Evolutionary conservation across 2,797 vertebrate species (phyloP), one percentile per base, ranked within the genome.

Genomic region (Rhinogobio ventralis): DNA sequence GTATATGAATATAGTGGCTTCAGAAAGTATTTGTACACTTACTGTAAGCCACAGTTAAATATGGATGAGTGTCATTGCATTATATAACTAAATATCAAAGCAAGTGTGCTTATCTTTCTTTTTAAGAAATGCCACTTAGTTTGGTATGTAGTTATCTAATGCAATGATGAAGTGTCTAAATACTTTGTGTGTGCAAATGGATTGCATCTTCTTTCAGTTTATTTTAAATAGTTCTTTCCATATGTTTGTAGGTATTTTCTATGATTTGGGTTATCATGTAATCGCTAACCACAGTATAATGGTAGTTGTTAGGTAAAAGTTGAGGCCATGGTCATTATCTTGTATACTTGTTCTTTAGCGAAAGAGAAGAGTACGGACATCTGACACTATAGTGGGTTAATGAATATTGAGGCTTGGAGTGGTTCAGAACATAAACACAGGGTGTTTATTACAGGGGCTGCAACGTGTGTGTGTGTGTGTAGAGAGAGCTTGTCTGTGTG

Each of bases 361-460:
- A 30, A 83, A 45, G 36, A 62, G 36, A 30, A 66, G 33, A 45
- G 25, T 4, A 36, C 3, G 23, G 51, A 64, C 2, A n/a, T 71
- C 28, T 46, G 36, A 42, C 57, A 46, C 33, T 49, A 30, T 30
- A 8, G 42, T 62, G 51, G 30, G 51, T 55, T 86, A 90, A 83
- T 86, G 33, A 79, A 75, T 86, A 80, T 71, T 73, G 72, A 81
- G 83, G 49, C 69, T 81, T 76, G 79, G n/a, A 46, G 42, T 33
- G 53, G 28, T 57, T 68, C 62, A 79, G 68, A 88, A 71, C 81
- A 75, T 79, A 83, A 84, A 76, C 62, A 79, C 76, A 39, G 83
- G 85, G 78, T 71, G 46, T 85, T 79, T 87, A 49, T 71, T 30
- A 84, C 46, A 39, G 36, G 25, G 42, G 25, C 42, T 79, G 67